phyloP scores from a whole-genome alignment of 2,113 vertebrate genomes.

The Pseudopodoces humilis region DNA sequence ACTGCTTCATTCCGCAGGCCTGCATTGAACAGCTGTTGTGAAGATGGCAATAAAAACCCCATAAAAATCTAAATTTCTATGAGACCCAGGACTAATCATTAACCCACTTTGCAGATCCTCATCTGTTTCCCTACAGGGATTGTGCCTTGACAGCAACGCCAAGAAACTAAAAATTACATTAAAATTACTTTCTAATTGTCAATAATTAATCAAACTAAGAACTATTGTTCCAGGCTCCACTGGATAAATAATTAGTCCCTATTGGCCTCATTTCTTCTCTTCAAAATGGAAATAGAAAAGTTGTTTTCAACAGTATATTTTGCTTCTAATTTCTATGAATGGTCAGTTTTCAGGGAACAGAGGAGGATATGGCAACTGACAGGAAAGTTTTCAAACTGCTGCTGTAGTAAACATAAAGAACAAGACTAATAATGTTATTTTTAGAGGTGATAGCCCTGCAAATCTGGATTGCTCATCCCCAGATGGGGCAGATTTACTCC shows the following conservation, averaged over 20 bases:
- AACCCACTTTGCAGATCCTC: neutral
- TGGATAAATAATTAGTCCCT: neutral
- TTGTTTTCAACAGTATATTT: neutral
- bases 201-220: slow-evolving; percentile 24
- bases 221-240: neutral
- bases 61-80: neutral
- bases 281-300: neutral
- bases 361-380: neutral
- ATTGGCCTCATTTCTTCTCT: neutral
- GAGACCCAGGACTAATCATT: neutral
- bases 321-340: neutral
- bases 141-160: neutral
- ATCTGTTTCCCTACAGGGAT: neutral
- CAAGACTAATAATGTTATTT: neutral
- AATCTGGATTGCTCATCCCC: neutral
- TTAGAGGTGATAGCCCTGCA: neutral
- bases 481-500: neutral
- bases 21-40: neutral
- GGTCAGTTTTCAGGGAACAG: neutral
- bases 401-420: neutral
- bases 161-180: neutral
- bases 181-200: neutral
- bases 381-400: neutral
- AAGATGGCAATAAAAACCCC: neutral
- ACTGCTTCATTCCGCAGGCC: neutral